phyloP scores from a whole-genome alignment of 2,888 invertebrate genomes.

The Chrysolina haemoptera region DNA sequence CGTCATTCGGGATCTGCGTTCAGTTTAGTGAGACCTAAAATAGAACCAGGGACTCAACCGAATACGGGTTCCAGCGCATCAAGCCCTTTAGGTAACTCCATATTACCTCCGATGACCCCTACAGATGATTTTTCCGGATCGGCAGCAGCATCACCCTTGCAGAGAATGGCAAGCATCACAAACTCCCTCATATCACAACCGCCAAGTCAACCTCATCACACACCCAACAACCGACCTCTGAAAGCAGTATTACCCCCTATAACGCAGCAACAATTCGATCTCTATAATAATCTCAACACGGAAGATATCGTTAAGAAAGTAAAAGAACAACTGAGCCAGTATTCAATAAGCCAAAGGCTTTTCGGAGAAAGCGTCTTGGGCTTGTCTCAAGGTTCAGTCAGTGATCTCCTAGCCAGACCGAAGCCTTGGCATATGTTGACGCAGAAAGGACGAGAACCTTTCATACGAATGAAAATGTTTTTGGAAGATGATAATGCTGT shows the following conservation, averaged over 20 bases:
- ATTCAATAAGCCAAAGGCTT: slow-evolving; percentile 96
- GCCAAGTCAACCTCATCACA: slow-evolving; percentile 87
- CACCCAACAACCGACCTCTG: slow-evolving; percentile 88
- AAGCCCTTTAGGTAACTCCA: slow-evolving; percentile 88
- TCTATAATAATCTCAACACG: slow-evolving; percentile 97
- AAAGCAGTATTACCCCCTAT: slow-evolving; percentile 98
- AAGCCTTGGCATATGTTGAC: slow-evolving; percentile 99
- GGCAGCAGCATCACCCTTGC: slow-evolving; percentile 93
- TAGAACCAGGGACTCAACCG: slow-evolving; percentile 82
- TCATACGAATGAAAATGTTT: slow-evolving; percentile 98
- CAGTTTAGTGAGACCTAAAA: slow-evolving; percentile 88
- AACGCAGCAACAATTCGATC: slow-evolving; percentile 98
- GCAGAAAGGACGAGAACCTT: slow-evolving; percentile 96
- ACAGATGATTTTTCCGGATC: slow-evolving; percentile 84
- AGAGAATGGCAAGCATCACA: slow-evolving; percentile 98
- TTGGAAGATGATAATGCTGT: slow-evolving; percentile 96
- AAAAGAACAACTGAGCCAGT: slow-evolving; percentile 94
- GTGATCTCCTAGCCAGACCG: slow-evolving; percentile 95
- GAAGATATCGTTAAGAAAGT: slow-evolving; percentile 98
- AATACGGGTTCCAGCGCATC: slow-evolving; percentile 85
- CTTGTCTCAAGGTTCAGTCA: slow-evolving; percentile 96
- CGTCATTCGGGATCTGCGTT: slow-evolving; percentile 88
- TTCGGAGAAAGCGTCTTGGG: slow-evolving; percentile 99
- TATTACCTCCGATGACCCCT: slow-evolving; percentile 87
- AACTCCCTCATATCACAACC: slow-evolving; percentile 96